Conservation (phyloP, 2,797 vertebrate species). For the Hydrocynus forskahlii region DNA sequence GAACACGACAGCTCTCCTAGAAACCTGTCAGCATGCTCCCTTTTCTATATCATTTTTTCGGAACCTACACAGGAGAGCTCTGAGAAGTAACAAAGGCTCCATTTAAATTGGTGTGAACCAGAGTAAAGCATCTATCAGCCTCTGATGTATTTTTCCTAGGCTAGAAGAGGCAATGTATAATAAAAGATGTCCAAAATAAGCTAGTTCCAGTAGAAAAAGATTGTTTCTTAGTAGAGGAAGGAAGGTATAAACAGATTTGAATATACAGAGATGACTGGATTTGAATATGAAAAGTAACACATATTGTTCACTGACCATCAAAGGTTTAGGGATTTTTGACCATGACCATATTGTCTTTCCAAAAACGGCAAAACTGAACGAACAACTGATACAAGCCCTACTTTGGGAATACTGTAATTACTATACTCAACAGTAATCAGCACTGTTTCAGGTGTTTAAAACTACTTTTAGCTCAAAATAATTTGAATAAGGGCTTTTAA, state of each 20-base stretch:
- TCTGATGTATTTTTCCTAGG: neutral
- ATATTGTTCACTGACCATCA: neutral
- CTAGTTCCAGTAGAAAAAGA: neutral
- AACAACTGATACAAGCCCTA: neutral
- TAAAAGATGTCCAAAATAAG: neutral
- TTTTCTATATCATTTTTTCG: neutral
- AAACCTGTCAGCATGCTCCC: slow-evolving; percentile 24
- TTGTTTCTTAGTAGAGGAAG: neutral
- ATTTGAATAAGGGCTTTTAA: too few species aligned
- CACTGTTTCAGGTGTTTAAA: too few species aligned
- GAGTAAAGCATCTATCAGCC: neutral
- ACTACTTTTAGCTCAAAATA: too few species aligned
- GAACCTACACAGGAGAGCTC: neutral
- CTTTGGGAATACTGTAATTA: neutral
- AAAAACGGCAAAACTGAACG: neutral
- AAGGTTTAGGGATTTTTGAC: too few species aligned
- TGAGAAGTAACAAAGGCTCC: neutral
- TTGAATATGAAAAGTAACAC: neutral
- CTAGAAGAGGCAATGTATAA: neutral
- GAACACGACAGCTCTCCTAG: neutral
- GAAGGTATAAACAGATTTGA: neutral
- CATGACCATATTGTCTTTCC: too few species aligned
- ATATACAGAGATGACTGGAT: neutral
- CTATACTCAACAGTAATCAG: too few species aligned
- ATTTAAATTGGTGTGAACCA: neutral